Conservation (phyloP, 2,113 vertebrate genomes). For the Dicentrarchus labrax region DNA sequence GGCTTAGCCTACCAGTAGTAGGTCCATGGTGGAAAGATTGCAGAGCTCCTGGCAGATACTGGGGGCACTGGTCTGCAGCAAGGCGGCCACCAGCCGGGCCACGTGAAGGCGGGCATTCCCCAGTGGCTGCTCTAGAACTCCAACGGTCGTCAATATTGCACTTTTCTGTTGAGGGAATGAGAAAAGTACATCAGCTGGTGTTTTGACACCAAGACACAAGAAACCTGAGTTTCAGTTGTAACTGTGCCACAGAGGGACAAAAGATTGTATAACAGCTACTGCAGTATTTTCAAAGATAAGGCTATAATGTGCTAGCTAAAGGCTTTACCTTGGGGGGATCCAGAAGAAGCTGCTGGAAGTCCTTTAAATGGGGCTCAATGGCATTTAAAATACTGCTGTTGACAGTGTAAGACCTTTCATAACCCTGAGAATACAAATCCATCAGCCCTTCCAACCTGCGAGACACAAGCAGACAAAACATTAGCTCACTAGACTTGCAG, state of each 20-base stretch:
- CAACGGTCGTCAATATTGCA: conserved; percentile 95
- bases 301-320: not conserved
- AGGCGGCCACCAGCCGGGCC: conserved; percentile 91
- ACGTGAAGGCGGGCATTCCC: conserved; percentile 95
- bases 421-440: conserved; percentile 98
- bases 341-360: conserved; percentile 97
- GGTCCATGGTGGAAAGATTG: conserved; percentile 91
- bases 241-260: not conserved
- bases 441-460: conserved; percentile 93
- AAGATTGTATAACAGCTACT: not conserved
- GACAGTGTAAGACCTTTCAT: conserved; percentile 92
- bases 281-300: not conserved
- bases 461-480: conserved; percentile 27
- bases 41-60: conserved; percentile 95
- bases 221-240: not conserved
- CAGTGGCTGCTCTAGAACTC: conserved; percentile 94
- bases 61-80: conserved; percentile 91
- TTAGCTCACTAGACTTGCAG: not conserved
- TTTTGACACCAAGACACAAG: not conserved
- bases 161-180: conserved; percentile 83
- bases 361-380: conserved; percentile 94
- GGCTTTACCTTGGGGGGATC: conserved; percentile 92
- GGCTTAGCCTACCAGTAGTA: conserved; percentile 89
- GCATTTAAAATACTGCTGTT: conserved; percentile 91
- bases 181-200: not conserved